Percentiles rank a stretch among this genome's conserved stretches.
Conservation (phyloP, 2,888 invertebrate species). For the Pimpla rufipes region DNA sequence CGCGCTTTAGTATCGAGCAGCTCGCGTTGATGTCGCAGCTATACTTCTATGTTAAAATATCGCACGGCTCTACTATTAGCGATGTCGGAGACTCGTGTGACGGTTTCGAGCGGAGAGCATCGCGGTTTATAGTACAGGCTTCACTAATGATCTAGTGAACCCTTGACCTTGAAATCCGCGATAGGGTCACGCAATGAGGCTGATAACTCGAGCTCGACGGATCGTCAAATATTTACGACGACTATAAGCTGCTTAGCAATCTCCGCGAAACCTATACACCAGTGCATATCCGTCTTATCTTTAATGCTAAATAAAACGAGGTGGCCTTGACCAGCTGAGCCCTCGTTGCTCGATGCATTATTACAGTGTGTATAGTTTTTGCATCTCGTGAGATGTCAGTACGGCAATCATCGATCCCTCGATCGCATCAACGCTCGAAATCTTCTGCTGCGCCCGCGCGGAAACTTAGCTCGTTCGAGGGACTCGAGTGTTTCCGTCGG, state of each 20-base stretch:
- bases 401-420: no score
- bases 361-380: no score
- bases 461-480: no score
- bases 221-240: not conserved
- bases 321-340: no score
- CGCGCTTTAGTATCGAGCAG: slow-evolving; percentile 9
- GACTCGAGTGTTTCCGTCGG: no score
- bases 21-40: not conserved
- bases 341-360: no score
- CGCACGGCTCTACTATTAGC: not conserved
- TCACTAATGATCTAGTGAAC: slow-evolving; percentile 28
- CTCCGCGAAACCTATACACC: no score
- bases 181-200: not conserved
- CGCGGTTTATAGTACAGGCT: not conserved
- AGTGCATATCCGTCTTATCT: no score
- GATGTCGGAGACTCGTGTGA: slow-evolving; percentile 12
- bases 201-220: slow-evolving; percentile 19
- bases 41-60: not conserved
- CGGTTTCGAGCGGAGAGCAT: not conserved
- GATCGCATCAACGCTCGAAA: no score
- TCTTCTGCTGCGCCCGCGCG: no score
- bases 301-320: no score
- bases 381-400: no score
- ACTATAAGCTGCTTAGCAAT: not conserved
- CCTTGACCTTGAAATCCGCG: slow-evolving; percentile 41